Percentiles rank a stretch among this genome's conserved stretches.
Evolutionary conservation across 1,140 invertebrate species (phyloP).

Genomic region (Diplogasteroides magnus): DNA sequence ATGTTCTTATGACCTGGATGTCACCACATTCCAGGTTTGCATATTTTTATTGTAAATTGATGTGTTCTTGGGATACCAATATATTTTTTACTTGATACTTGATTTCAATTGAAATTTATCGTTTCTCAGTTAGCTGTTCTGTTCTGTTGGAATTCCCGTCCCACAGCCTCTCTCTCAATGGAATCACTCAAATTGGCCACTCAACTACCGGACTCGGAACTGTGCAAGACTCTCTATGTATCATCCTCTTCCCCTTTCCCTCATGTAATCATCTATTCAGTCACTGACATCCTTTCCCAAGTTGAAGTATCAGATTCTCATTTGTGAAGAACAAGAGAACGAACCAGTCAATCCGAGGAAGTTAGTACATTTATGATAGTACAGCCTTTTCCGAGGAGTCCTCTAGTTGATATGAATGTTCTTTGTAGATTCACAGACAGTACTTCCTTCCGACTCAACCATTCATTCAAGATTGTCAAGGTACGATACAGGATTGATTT

Average conservation of each 20-base stretch:
- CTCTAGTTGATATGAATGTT: too few species aligned
- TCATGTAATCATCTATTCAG: constrained; percentile 56
- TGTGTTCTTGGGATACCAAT: not conserved
- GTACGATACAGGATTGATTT: constrained; percentile 44
- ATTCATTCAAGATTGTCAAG: constrained; percentile 81
- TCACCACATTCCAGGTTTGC: constrained; percentile 90
- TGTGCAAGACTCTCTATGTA: constrained; percentile 88
- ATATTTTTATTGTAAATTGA: not conserved
- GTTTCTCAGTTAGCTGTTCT: constrained; percentile 74
- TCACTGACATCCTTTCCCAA: constrained; percentile 94
- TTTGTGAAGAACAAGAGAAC: constrained; percentile 70
- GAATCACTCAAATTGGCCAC: constrained; percentile 91
- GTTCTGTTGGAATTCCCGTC: constrained; percentile 91
- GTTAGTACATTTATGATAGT: too few species aligned
- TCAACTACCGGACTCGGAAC: constrained; percentile 88
- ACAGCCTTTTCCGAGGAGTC: too few species aligned
- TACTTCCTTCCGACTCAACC: constrained; percentile 90
- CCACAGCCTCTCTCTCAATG: constrained; percentile 79
- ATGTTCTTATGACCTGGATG: constrained; percentile 92
- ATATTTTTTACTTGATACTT: not conserved
- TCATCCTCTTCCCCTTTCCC: not conserved
- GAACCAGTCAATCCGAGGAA: constrained; percentile 73
- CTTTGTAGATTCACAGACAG: constrained; percentile 84
- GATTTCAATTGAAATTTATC: not conserved
- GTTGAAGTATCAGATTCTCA: constrained; percentile 81